Base-by-base conservation (phyloP, 2,888 invertebrate genomes). In the Timema podura region DNA sequence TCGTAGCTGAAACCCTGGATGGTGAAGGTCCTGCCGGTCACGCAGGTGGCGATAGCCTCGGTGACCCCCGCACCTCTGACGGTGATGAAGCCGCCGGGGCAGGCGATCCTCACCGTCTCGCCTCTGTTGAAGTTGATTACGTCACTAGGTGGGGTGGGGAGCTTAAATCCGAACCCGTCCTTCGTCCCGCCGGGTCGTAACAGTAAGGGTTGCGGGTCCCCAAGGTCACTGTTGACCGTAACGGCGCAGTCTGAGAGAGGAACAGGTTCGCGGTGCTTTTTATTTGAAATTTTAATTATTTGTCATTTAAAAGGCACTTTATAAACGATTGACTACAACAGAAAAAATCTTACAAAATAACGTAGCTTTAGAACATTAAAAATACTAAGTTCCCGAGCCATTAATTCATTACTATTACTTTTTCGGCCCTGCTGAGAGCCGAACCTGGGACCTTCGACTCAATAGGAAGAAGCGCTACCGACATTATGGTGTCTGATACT, bases 1-100 rank as follows among this genome's bases (percentile, higher is more conserved):
- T 76, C 76, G 54, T 74, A 72, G 59, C 72, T 73, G 68, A 74
- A 51, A 15, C 71, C 71, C 44, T 46, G 5, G 16, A 70, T n/a
- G 10, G 16, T 44, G 68, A 72, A 73, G 45, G 57, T 65, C 10
- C 57, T 65, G 44, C 68, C 72, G 5, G 69, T 61, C 5, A 48
- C 68, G 61, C 73, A 73, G 11, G 68, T 68, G 13, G 65, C 72
- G 6, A 49, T 8, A 10, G 48, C 70, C 44, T 51, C 54, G 10
- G 30, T 16, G 13, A 48, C 48, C 8, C 64, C 64, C 7, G 48
- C 16, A 46, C 66, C 69, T 15, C 47, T 30, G 10, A 44, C 7
- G 10, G 5, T 15, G 8, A 72, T 57, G 64, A 59, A 61, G 16
- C 45, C 1, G 9, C 71, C 71, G 16, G 71, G 48, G 64, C 72